Conservation (phyloP, 2,113 vertebrate genomes). For the Seriola aureovittata region DNA sequence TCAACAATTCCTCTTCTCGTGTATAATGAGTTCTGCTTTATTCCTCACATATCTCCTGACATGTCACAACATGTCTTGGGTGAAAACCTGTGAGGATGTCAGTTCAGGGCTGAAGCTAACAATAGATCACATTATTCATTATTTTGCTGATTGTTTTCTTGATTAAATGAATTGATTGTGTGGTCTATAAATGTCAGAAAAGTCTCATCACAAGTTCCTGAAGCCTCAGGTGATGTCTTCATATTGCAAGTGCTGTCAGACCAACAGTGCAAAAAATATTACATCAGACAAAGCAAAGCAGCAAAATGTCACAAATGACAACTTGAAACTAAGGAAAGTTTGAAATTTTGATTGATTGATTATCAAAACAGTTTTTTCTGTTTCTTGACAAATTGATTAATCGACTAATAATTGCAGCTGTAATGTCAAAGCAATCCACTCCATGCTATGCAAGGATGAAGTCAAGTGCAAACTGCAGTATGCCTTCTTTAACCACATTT, state of each 20-base stretch:
- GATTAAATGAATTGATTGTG: not conserved
- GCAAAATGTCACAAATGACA: not conserved
- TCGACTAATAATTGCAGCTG: no score
- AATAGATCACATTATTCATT: not conserved
- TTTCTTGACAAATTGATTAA: not conserved
- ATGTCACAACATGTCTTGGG: not conserved
- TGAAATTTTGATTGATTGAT: not conserved
- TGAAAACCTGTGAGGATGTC: not conserved
- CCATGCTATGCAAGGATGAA: not conserved
- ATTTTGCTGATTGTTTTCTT: not conserved
- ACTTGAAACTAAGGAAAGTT: not conserved
- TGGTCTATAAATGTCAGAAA: not conserved
- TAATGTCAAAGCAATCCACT: no score
- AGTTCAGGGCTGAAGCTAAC: no score
- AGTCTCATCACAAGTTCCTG: not conserved
- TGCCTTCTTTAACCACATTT: not conserved
- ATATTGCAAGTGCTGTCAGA: not conserved
- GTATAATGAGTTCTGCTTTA: not conserved
- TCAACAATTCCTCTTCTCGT: constrained; percentile 17
- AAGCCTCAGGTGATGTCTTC: not conserved
- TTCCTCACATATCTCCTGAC: not conserved
- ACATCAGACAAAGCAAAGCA: not conserved
- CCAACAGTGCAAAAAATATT: not conserved
- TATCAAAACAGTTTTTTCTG: not conserved
- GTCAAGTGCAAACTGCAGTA: not conserved